Conservation (phyloP, 35 echinoderm and acorn worm genomes). For the Strongylocentrotus purpuratus region DNA sequence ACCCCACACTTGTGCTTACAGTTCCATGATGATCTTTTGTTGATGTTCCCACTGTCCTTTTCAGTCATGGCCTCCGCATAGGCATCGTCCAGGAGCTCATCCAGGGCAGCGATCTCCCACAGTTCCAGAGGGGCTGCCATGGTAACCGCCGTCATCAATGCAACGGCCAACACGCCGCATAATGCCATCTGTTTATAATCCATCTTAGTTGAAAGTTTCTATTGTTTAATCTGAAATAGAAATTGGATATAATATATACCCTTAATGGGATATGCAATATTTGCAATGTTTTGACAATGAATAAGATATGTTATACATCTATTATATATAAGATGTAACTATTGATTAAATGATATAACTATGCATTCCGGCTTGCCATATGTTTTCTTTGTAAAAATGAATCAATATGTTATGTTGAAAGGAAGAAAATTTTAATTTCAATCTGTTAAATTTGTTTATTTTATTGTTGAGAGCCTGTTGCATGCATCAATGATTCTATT, state of each 20-base stretch:
- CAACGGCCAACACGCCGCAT: neutral
- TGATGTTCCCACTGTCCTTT: neutral
- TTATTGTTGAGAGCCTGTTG: too few relatives aligned
- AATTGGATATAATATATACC: neutral
- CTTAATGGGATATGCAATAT: too few relatives aligned
- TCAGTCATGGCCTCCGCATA: slow-evolving; percentile 6
- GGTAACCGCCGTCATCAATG: slow-evolving; percentile 11
- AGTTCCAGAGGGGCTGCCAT: slow-evolving; percentile 6
- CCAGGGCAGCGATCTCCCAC: slow-evolving; percentile 39
- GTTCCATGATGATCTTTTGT: slow-evolving; percentile 31
- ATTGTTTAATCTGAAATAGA: neutral
- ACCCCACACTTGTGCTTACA: neutral
- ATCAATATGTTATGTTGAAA: too few relatives aligned
- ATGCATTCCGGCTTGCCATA: too few relatives aligned
- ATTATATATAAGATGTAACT: too few relatives aligned
- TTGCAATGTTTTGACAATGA: too few relatives aligned
- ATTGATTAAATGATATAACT: too few relatives aligned
- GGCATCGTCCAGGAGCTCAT: slow-evolving; percentile 16
- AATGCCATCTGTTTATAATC: slow-evolving; percentile 27
- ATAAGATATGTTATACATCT: too few relatives aligned
- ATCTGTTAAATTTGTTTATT: too few relatives aligned
- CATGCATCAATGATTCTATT: too few relatives aligned
- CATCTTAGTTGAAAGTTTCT: neutral
- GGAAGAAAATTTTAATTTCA: too few relatives aligned
- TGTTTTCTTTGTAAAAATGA: too few relatives aligned